Percentiles rank a stretch among this genome's conserved stretches.
Evolutionary conservation across 2,113 vertebrate genomes (phyloP).

Genomic region (Rhineura floridana): DNA sequence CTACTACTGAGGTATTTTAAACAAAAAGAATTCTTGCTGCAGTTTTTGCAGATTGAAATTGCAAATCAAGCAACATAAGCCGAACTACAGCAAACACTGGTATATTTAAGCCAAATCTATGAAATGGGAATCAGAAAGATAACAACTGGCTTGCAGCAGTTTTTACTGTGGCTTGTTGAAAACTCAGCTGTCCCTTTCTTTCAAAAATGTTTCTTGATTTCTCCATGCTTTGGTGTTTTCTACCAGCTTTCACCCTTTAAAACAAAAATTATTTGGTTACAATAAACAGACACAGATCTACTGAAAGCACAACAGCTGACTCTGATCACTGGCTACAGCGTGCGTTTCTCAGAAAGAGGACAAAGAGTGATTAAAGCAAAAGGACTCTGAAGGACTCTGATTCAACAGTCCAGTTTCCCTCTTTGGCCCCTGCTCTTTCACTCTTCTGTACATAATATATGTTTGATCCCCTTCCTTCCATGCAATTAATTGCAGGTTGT

Average conservation of each 20-base stretch:
- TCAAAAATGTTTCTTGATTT: constrained; percentile 50
- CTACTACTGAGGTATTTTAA: not conserved
- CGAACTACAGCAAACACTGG: not conserved
- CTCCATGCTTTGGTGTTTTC: constrained; percentile 25
- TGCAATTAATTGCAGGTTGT: constrained; percentile 52
- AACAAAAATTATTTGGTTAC: constrained; percentile 46
- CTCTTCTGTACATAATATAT: not conserved
- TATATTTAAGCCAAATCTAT: not conserved
- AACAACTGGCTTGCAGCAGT: constrained; percentile 8
- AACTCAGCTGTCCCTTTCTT: constrained; percentile 73
- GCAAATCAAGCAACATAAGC: not conserved
- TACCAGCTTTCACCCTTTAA: constrained; percentile 45
- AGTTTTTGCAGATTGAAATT: not conserved
- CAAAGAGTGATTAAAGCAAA: constrained; percentile 50
- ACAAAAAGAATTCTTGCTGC: not conserved
- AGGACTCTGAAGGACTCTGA: constrained; percentile 24
- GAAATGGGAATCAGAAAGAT: constrained; percentile 32
- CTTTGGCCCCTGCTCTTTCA: constrained; percentile 17
- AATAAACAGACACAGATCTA: constrained; percentile 62
- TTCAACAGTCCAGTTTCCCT: constrained; percentile 26
- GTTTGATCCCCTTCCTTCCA: constrained; percentile 33
- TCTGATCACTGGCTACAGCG: constrained; percentile 14
- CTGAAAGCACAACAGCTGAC: constrained; percentile 53
- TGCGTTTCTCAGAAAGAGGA: constrained; percentile 33
- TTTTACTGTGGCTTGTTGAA: constrained; percentile 22